Base-by-base conservation (phyloP, 2,113 vertebrate genomes). In the Triplophysa siluroides region DNA sequence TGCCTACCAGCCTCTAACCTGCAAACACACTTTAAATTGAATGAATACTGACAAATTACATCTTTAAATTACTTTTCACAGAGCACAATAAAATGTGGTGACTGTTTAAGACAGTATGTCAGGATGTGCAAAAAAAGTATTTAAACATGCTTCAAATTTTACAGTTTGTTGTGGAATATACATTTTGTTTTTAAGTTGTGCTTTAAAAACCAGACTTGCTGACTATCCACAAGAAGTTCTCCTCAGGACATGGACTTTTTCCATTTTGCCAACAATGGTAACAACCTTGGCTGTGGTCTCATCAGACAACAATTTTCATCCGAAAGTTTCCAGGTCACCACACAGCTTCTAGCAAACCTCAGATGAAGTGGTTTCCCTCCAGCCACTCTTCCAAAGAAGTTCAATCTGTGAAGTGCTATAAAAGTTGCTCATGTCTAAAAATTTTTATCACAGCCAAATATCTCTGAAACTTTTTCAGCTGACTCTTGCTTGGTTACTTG, bases 1-100 rank as follows among this genome's bases (percentile, higher is more conserved):
- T 72, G 69, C 69, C 69, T 56, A 71, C 47, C n/a, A 60, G 29
- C 38, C 54, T 73, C 71, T 73, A 26, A 60, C 18, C 70, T 8
- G 18, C 26, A 72, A n/a, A 26, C 23, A 71, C 50, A 50, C 23
- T 73, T 23, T 73, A 23, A 73, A 60, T 18, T 60, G 2, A 73
- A 41, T 72, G 26, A 72, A 38, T 72, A 52, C 29, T 58, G 29
- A 14, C 41, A n/a, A 73, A 8, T 60, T 16, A 60, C 11, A 0
- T 29, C 68, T 33, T 26, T 33, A 9, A n/a, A 38, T 1, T 24
- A 33, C 7, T 14, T 74, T 61, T 23, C 19, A 61, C 33, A 24
- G 18, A 29, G 24, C n/a, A 60, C 11, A 60, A 41, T 54, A 54
- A 18, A 54, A 18, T 19, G 13, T 54, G 14, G 14, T 16, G 16